Base-by-base conservation (phyloP, 2,113 vertebrate species). In the Ploceus nigricollis region DNA sequence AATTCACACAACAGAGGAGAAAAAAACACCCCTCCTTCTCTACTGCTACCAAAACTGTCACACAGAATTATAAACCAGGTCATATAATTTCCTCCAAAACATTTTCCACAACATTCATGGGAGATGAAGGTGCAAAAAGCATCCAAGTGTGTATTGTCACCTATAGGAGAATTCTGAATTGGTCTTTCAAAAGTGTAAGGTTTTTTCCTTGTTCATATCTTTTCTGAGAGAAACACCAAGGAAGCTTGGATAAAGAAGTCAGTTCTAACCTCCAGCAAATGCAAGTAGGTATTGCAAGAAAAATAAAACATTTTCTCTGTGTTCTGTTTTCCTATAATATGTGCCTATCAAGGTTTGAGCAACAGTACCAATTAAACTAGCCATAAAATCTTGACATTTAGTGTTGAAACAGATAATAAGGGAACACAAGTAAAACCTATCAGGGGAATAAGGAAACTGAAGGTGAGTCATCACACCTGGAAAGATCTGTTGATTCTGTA, bases 381-480 rank as follows among this genome's bases (percentile, higher is more conserved):
- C 70, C 19, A 33, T 86, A 82, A 96, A 94, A 80, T 15, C 63
- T 72, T 91, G 76, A 90, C 82, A 79, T 93, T 89, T 93, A 87
- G 25, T 79, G 58, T 57, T 89, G 94, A 92, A 93, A 77, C 8
- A 77, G 76, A 75, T 87, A 90, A 82, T 79, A 89, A 91, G 27
- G 28, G 42, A 92, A 50, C 42, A 79, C 42, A 91, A 89, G 27
- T 51, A 12, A 95, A 94, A 87, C 31, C 40, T 91, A 83, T 60
- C 64, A 77, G 24, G 33, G n/a, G 31, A 92, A 18, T 57, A 69
- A 88, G 68, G 82, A 81, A 90, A 83, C 56, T 60, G 80, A 94
- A 91, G 71, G 79, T 94, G 90, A 93, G 82, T 94, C 92, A 95
- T 10, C 88, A 24, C 79, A 92, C 54, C 82, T 95, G 77, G 90